Conservation (phyloP, 2,797 vertebrate species). For the Typhlichthys eigenmanni region DNA sequence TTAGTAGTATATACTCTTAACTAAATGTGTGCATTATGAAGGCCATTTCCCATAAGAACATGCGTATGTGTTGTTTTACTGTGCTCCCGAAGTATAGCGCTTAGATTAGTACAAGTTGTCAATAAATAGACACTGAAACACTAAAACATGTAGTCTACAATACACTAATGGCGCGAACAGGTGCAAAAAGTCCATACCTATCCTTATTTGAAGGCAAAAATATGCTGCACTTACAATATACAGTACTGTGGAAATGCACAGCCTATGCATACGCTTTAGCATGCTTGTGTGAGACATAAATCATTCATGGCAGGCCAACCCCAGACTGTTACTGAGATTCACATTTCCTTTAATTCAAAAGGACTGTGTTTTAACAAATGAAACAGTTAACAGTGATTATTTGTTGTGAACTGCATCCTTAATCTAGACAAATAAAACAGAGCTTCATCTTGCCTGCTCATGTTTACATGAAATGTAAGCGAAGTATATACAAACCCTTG, state of each 20-base stretch:
- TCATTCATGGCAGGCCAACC: constrained; percentile 10
- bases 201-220: not conserved
- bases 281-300: constrained; percentile 9
- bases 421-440: not conserved
- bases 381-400: not conserved
- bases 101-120: constrained; percentile 24
- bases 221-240: not conserved
- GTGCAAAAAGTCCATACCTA: constrained; percentile 2
- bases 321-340: constrained; percentile 11
- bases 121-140: constrained; percentile 9
- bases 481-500: constrained; percentile 39
- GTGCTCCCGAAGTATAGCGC: constrained; percentile 15
- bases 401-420: not conserved
- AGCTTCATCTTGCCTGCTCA: constrained; percentile 15
- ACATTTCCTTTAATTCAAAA: constrained; percentile 29
- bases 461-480: constrained; percentile 46
- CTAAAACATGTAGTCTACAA: constrained; percentile 6
- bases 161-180: not conserved
- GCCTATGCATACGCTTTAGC: not conserved
- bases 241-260: not conserved
- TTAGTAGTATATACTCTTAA: constrained; percentile 55
- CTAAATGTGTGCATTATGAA: constrained; percentile 29
- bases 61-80: constrained; percentile 15
- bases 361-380: constrained; percentile 5
- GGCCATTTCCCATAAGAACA: constrained; percentile 28